A percentile compares a stretch with the other conserved stretches of the same genome.
These are phyloP conservation scores for Pionites leucogaster DNA, from an alignment of 2,113 vertebrate species.

Conservation along the genomic window DNA sequence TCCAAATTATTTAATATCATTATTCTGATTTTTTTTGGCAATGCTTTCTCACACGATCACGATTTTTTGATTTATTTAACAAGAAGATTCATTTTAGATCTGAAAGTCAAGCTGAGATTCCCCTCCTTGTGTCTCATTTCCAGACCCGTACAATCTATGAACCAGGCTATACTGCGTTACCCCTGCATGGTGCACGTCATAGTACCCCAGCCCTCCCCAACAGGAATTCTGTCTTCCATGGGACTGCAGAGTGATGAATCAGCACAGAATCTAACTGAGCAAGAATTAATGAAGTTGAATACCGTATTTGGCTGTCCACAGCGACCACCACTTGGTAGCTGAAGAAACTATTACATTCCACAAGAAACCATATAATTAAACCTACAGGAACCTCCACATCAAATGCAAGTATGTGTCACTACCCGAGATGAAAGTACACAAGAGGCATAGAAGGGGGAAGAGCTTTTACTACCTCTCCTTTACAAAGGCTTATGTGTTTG, in stretches of 20 bases:
- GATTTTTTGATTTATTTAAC: not conserved
- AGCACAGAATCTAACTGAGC: not conserved
- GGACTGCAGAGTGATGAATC: conserved; percentile 42
- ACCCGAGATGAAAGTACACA: conserved; percentile 40
- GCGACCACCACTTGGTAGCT: conserved; percentile 21
- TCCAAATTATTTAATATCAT: not conserved
- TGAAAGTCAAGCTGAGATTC: not conserved
- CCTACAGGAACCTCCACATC: conserved; percentile 54
- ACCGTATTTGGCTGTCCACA: conserved; percentile 42
- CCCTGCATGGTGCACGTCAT: accelerated
- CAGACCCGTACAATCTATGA: not conserved
- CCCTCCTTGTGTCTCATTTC: not conserved
- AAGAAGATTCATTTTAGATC: not conserved
- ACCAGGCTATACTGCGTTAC: accelerated
- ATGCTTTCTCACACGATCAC: accelerated
- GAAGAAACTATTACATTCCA: conserved; percentile 47
- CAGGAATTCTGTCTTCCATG: not conserved
- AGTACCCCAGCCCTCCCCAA: not conserved
- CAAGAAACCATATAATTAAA: conserved; percentile 58
- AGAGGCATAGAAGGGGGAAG: not conserved
- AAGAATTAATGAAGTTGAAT: conserved; percentile 38
- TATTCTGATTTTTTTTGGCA: not conserved
- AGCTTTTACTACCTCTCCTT: conserved; percentile 34
- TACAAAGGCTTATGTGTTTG: conserved; percentile 55
- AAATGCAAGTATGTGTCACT: conserved; percentile 43